Evolutionary conservation across 1,140 invertebrate genomes (phyloP), one percentile per base, ranked within the genome.

Genomic region (Rhyzopertha dominica): DNA sequence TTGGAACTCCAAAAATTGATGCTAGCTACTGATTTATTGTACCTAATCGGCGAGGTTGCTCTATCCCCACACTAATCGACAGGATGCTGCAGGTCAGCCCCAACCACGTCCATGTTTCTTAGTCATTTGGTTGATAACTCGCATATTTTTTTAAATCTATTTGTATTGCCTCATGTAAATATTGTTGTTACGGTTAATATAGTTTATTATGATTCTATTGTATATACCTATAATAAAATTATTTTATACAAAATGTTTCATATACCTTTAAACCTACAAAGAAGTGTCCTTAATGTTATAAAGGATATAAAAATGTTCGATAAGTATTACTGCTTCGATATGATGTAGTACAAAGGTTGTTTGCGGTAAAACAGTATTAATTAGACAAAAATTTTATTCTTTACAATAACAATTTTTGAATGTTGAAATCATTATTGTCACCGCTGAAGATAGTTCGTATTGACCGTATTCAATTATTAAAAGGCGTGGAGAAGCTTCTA

Each of bases 161-260:
- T 49, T 56, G 48, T 56, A 53, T 55, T 51, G 53, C 51, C 24
- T 48, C 37, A 42, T 61, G 54, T 62, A 61, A 32, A 62, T 62
- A 62, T 59, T 65, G 61, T 63, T 65, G 56, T 63, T 59, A 60
- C 61, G 63, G 56, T 61, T 53, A 51, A 65, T 62, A 65, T 65
- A 61, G 61, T 65, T 62, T 63, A 63, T 65, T 51, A 49, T 51
- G 51, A 62, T 59, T 61, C 54, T 61, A 61, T 59, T 58, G 51
- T 58, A 56, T 34, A 57, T 57, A 59, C n/a, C 54, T 43, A 41
- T 24, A 51, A 49, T 43, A 34, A 41, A 50, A 40, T 25, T 43
- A 43, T 40, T 41, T 51, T 51, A 47, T 51, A 47, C 39, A 47
- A 47, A 31, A 19, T 28, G 10, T 46, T 46, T 46, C 40, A n/a